phyloP scores from a whole-genome alignment of 2,888 invertebrate genomes.

The Stramonita haemastoma region DNA sequence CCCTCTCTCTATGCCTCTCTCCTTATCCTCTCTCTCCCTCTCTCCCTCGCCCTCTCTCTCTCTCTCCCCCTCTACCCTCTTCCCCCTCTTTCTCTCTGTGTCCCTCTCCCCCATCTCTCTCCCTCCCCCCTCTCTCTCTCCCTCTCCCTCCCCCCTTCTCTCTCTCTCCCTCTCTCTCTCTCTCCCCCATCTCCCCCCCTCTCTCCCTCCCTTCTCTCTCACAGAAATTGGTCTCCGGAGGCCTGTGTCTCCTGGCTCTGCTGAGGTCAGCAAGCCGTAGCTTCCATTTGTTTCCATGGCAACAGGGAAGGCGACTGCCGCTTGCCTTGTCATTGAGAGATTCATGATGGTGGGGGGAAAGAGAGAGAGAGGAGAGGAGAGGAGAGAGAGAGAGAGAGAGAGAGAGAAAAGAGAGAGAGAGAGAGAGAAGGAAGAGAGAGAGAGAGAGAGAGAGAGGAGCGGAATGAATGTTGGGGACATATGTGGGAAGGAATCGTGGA shows the following conservation, averaged over 20 bases:
- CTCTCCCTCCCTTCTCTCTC: background rate
- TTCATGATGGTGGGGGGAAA: background rate
- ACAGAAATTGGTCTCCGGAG: conserved; percentile 12
- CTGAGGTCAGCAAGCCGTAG: conserved; percentile 25
- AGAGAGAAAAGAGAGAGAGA: background rate
- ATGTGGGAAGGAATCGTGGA: too few relatives aligned
- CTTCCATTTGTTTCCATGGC: conserved; percentile 33
- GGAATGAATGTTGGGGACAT: too few relatives aligned
- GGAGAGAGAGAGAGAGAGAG: background rate
- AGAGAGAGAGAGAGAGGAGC: background rate
- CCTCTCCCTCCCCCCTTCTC: background rate
- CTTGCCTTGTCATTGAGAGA: conserved; percentile 20
- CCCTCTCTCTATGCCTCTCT: too few relatives aligned
- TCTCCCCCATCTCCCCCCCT: background rate
- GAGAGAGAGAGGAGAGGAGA: background rate
- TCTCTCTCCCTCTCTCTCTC: background rate
- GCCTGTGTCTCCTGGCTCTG: background rate
- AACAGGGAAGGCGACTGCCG: conserved; percentile 18
- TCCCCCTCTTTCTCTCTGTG: background rate
- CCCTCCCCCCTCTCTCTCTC: background rate
- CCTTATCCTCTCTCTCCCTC: too few relatives aligned
- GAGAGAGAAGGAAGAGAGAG: background rate
- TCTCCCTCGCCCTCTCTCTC: too few relatives aligned
- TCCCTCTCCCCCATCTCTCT: background rate
- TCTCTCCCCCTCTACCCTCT: too few relatives aligned